phyloP scores from a whole-genome alignment of 1,140 invertebrate genomes.

The Conus betulinus region DNA sequence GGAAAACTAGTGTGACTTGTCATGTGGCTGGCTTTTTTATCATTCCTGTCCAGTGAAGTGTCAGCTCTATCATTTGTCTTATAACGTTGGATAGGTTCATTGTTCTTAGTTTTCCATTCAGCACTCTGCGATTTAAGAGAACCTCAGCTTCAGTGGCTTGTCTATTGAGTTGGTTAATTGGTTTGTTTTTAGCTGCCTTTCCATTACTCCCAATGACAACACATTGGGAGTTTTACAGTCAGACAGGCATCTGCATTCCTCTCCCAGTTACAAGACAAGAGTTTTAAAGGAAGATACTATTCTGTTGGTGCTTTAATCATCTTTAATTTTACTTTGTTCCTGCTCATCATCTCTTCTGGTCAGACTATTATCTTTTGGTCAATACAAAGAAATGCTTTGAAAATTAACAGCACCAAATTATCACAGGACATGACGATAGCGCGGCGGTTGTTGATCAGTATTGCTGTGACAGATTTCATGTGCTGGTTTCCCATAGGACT shows the following conservation, averaged over 20 bases:
- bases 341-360: conserved; percentile 41
- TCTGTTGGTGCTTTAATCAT: conserved; percentile 44
- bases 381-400: conserved; percentile 23
- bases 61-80: too few species aligned
- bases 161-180: conserved; percentile 30
- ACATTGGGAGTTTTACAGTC: conserved; percentile 48
- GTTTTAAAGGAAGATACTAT: conserved; percentile 44
- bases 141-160: conserved; percentile 20
- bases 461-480: conserved; percentile 43
- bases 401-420: background rate
- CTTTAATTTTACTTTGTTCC: conserved; percentile 48
- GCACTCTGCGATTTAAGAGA: conserved; percentile 30
- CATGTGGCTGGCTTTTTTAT: conserved; percentile 59
- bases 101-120: conserved; percentile 61
- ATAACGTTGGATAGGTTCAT: conserved; percentile 21
- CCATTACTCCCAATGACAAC: conserved; percentile 29
- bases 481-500: conserved; percentile 37
- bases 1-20: conserved; percentile 55
- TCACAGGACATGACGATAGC: conserved; percentile 40
- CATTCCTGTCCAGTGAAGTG: conserved; percentile 46
- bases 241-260: conserved; percentile 50
- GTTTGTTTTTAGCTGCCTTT: conserved; percentile 32
- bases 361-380: conserved; percentile 46
- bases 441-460: conserved; percentile 37
- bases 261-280: conserved; percentile 43